Conservation (phyloP, 2,888 invertebrate species). For the Drosophila mercatorum region DNA sequence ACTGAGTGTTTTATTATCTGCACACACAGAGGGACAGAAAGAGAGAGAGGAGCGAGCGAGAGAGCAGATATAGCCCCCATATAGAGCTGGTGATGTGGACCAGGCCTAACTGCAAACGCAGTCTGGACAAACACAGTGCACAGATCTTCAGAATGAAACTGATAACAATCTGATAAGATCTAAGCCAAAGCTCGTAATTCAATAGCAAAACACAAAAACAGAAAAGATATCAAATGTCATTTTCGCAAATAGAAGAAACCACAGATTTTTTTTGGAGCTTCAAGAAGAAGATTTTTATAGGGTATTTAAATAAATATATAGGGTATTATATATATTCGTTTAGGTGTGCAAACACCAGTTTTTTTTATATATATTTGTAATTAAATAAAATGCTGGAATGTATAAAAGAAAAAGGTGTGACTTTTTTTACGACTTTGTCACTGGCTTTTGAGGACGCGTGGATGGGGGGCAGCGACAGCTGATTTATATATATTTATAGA, state of each 20-base stretch:
- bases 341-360: conserved; percentile 8
- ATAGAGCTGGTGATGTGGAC: conserved; percentile 37
- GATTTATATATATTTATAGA: conserved; percentile 54
- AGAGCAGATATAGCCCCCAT: conserved; percentile 45
- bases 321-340: conserved; percentile 13
- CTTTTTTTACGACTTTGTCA: conserved; percentile 81
- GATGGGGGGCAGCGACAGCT: conserved; percentile 7
- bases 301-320: conserved; percentile 10
- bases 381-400: conserved; percentile 65
- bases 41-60: neutral
- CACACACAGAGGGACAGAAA: conserved; percentile 9
- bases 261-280: conserved; percentile 10
- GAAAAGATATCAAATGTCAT: conserved; percentile 50
- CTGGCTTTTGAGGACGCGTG: conserved; percentile 40
- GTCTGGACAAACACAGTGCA: conserved; percentile 43
- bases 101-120: conserved; percentile 31
- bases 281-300: conserved; percentile 7
- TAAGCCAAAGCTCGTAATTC: conserved; percentile 32
- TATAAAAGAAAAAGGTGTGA: conserved; percentile 73
- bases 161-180: conserved; percentile 58
- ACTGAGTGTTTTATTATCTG: conserved; percentile 74
- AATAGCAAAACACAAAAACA: conserved; percentile 25
- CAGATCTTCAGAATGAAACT: conserved; percentile 35
- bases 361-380: conserved; percentile 44
- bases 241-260: conserved; percentile 55